Percentiles rank a stretch among this genome's conserved stretches.
phyloP scores from a whole-genome alignment of 1,140 invertebrate genomes.

The Aleiodes sp. region DNA sequence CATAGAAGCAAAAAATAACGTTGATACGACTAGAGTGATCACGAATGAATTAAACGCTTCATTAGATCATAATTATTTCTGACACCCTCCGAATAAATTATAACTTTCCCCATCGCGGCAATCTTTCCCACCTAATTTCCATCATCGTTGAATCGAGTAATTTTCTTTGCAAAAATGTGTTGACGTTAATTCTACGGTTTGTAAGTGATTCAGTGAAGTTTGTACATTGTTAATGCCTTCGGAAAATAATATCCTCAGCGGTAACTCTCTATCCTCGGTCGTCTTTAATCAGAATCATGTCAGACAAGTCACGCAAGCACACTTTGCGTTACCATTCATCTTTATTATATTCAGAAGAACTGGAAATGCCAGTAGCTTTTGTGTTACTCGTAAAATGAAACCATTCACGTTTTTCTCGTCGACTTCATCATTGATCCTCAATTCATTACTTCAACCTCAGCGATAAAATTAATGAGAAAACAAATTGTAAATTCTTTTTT shows the following conservation, averaged over 20 bases:
- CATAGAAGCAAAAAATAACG: background rate
- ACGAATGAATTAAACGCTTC: background rate
- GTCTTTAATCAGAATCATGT: no score
- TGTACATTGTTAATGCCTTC: background rate
- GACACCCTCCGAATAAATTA: background rate
- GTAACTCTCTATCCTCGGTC: no score
- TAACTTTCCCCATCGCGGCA: background rate
- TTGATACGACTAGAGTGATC: background rate
- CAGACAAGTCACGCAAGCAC: no score
- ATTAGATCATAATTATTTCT: background rate
- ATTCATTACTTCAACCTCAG: background rate
- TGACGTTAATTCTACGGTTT: background rate
- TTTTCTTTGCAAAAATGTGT: background rate
- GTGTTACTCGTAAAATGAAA: background rate
- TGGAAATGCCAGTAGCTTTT: background rate
- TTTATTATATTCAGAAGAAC: background rate
- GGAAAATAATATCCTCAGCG: no score
- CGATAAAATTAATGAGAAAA: background rate
- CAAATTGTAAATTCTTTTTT: conserved; percentile 32
- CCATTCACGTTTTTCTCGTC: background rate
- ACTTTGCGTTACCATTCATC: no score
- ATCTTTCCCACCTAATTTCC: background rate
- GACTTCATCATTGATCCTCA: background rate
- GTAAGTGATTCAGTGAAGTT: background rate
- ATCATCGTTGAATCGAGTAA: background rate